Evolutionary conservation across 2,113 vertebrate species (phyloP), one percentile per base, ranked within the genome.

Genomic region (Charadrius vociferus): DNA sequence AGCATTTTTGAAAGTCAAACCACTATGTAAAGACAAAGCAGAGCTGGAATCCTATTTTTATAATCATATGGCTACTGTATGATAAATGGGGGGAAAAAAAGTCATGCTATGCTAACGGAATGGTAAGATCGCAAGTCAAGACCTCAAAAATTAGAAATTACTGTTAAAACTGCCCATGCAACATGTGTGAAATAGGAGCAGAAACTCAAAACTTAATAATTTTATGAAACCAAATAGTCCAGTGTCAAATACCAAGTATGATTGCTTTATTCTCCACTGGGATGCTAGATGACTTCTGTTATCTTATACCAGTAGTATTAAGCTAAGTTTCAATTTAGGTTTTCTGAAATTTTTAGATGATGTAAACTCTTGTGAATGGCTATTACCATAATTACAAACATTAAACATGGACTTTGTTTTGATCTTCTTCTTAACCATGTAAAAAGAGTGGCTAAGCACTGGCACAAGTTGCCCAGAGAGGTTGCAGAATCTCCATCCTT

Each of bases 261-360:
- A 71, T 30, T 65, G 7, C 5, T 83, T 61, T 70, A 43, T 36
- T 62, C 41, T 74, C 32, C 15, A 14, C 10, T 41, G 12, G 27
- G 21, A 34, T 55, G 10, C 19, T 75, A 29, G 10, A 89, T 86
- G 43, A 91, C 7, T 75, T 77, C 29, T 52, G 34, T 88, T 88
- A 83, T 59, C 36, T 88, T 93, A 73, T 81, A 71, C 84, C 85
- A 80, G 80, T 53, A 85, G 47, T 93, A 94, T 91, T 73, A 86
- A 81, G 16, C 11, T 74, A 59, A 47, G 8, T 53, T 96, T 93
- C 30, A 32, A 17, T 29, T 93, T 78, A 62, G 67, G 75, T 90
- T 96, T 98, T 96, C 47, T n/a, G 56, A 67, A 67, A 53, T 68
- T 21, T 70, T n/a, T 36, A 74, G 47, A 39, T 86, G 1, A 55